Evolutionary conservation across 2,888 invertebrate species (phyloP).

Genomic region (Eilema caniola): DNA sequence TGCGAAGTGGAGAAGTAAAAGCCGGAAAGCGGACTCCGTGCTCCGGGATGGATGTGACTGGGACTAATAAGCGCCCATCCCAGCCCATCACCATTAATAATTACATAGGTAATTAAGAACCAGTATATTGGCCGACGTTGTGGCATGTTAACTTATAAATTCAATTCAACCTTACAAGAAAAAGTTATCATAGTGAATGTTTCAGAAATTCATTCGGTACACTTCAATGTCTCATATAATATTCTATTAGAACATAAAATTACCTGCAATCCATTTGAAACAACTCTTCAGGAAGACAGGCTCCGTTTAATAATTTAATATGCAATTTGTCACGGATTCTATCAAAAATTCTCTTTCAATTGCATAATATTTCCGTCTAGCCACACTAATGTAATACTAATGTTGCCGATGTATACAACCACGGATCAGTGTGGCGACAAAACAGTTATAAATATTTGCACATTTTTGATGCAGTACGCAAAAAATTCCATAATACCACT

Average conservation of each 20-base stretch:
- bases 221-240: slow-evolving; percentile 45
- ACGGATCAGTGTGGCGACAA: neutral
- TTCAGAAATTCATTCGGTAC: slow-evolving; percentile 2
- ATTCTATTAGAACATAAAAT: slow-evolving; percentile 51
- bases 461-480: neutral
- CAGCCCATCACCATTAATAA: no score
- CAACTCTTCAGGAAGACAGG: slow-evolving; percentile 25
- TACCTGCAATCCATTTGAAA: slow-evolving; percentile 28
- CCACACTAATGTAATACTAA: neutral
- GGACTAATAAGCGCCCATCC: no score
- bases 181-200: neutral
- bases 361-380: neutral
- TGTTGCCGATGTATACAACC: neutral
- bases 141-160: neutral
- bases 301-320: slow-evolving; percentile 44
- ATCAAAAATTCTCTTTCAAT: slow-evolving; percentile 36
- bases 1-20: no score
- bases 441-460: neutral
- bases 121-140: neutral
- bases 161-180: neutral
- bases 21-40: no score
- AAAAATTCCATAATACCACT: no score
- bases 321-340: slow-evolving; percentile 37
- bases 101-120: no score
- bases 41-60: no score